Conservation (phyloP, 2,888 invertebrate species). For the Anthoptus insignis region DNA sequence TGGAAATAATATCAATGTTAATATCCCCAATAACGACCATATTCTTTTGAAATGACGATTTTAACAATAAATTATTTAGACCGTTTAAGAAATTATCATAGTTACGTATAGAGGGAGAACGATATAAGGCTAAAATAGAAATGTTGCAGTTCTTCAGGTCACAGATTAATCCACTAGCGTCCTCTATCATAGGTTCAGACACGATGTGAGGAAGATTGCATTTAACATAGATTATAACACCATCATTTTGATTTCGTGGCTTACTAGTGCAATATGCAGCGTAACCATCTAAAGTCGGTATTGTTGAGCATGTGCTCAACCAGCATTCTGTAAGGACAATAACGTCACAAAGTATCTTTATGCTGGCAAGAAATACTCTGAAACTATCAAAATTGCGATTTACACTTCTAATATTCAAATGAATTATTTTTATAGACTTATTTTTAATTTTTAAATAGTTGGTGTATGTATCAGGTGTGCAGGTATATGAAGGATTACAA, state of each 20-base stretch:
- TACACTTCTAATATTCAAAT: slow-evolving; percentile 24
- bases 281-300: slow-evolving; percentile 19
- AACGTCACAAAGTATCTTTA: slow-evolving; percentile 4
- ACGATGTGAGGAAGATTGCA: neutral
- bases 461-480: slow-evolving; percentile 8
- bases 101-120: slow-evolving; percentile 16
- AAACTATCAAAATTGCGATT: slow-evolving; percentile 14
- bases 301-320: neutral
- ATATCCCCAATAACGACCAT: neutral
- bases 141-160: neutral
- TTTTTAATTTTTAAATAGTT: neutral
- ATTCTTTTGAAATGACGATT: neutral
- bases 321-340: slow-evolving; percentile 28
- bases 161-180: slow-evolving; percentile 14
- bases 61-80: neutral
- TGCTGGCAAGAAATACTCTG: slow-evolving; percentile 16
- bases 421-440: slow-evolving; percentile 11
- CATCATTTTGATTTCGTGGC: slow-evolving; percentile 28
- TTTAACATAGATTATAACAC: slow-evolving; percentile 26
- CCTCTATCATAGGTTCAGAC: neutral
- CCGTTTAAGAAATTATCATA: slow-evolving; percentile 10
- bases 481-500: neutral
- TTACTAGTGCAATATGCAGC: slow-evolving; percentile 7
- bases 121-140: slow-evolving; percentile 20
- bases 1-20: neutral